Base-by-base conservation (phyloP, 2,113 vertebrate genomes). In the Erinaceus europaeus region DNA sequence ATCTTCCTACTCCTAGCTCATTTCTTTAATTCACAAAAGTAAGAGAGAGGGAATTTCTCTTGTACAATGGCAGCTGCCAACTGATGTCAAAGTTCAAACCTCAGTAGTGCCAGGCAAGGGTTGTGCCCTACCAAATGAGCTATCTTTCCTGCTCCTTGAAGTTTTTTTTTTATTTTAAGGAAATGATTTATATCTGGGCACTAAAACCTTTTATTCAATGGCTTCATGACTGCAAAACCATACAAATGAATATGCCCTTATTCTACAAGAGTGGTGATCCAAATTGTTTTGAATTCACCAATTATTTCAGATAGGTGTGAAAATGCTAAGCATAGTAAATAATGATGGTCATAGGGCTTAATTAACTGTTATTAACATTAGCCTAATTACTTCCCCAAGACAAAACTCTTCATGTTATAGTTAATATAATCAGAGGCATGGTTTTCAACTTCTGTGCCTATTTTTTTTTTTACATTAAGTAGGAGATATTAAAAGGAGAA, bases 121-220 rank as follows among this genome's bases (percentile, higher is more conserved):
- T n/a, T n/a, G n/a, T n/a, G n/a, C n/a, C n/a, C n/a, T n/a, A n/a
- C n/a, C n/a, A n/a, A n/a, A n/a, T n/a, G n/a, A n/a, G n/a, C n/a
- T n/a, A n/a, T n/a, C n/a, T n/a, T n/a, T n/a, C n/a, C n/a, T n/a
- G n/a, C n/a, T n/a, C n/a, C n/a, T n/a, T n/a, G n/a, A n/a, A n/a
- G n/a, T n/a, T n/a, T n/a, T 13, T 44, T 92, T 77, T 17, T 68
- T 27, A n/a, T n/a, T n/a, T n/a, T n/a, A n/a, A 48, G 74, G 44
- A 87, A 85, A 12, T 15, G 79, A 23, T 65, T 82, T 67, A 62
- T 68, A 68, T 1, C 40, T 79, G 36, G n/a, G 21, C 52, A 83
- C 11, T 34, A 34, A 89, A 64, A 48, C 73, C 3, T 50, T 80
- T 93, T 92, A 52, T 83, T 85, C 21, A 25, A 9, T 84, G 81